phyloP scores from a whole-genome alignment of 2,113 vertebrate genomes.

The Nothobranchius kuhntae region DNA sequence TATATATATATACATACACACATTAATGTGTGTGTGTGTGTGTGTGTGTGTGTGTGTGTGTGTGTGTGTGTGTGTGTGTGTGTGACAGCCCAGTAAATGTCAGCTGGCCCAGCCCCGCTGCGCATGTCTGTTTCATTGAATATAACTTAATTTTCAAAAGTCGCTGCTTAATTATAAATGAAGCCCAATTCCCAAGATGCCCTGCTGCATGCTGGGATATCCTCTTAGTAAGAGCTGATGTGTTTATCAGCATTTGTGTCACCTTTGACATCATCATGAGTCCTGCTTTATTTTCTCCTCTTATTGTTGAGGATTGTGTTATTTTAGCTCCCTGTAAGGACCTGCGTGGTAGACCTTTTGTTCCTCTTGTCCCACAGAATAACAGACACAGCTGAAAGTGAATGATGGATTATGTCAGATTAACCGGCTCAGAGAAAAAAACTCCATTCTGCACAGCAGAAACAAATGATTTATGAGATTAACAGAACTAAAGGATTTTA shows the following conservation, averaged over 20 bases:
- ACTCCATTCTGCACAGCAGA: not conserved
- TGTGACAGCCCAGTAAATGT: constrained; percentile 64
- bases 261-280: not conserved
- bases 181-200: constrained; percentile 44
- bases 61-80: no score
- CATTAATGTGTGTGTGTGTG: no score
- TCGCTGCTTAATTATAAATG: constrained; percentile 75
- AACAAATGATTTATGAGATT: not conserved
- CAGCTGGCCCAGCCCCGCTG: constrained; percentile 46
- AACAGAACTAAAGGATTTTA: no score
- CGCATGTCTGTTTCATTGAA: constrained; percentile 51
- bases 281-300: not conserved
- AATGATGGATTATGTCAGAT: constrained; percentile 67
- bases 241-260: not conserved
- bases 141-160: constrained; percentile 73
- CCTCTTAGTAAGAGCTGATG: constrained; percentile 6
- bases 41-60: no score
- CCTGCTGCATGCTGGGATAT: constrained; percentile 56
- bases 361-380: constrained; percentile 33
- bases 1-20: no score
- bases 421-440: constrained; percentile 38
- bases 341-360: constrained; percentile 7
- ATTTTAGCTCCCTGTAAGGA: not conserved
- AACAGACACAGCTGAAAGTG: constrained; percentile 56
- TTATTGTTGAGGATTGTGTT: not conserved